Percentiles rank a stretch among this genome's conserved stretches.
phyloP scores from a whole-genome alignment of 1,140 invertebrate species.

The Eueides isabella region DNA sequence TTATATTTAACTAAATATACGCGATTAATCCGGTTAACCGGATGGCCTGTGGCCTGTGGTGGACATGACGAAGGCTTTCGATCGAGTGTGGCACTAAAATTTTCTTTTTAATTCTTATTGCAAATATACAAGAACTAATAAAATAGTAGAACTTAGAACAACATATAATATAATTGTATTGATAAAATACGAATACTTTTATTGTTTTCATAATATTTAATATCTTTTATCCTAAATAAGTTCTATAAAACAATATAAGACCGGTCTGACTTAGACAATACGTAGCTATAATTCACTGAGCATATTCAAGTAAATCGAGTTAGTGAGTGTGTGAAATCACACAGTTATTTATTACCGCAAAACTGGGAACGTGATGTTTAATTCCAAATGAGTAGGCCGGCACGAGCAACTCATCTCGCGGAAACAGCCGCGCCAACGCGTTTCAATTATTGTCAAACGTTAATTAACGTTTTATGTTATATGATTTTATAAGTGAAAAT shows the following conservation, averaged over 20 bases:
- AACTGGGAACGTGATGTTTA: constrained; percentile 52
- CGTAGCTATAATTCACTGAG: constrained; percentile 47
- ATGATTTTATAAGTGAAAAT: background rate
- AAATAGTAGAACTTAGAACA: too few species aligned
- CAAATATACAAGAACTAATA: too few species aligned
- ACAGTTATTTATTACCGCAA: constrained; percentile 63
- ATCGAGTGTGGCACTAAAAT: too few species aligned
- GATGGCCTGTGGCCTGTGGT: too few species aligned
- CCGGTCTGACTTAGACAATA: constrained; percentile 9
- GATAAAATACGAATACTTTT: too few species aligned
- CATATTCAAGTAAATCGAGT: constrained; percentile 57
- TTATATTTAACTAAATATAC: too few species aligned
- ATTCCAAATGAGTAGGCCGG: constrained; percentile 64
- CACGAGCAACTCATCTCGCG: constrained; percentile 1
- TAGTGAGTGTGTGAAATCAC: constrained; percentile 57
- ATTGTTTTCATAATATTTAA: background rate
- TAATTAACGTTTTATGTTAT: constrained; percentile 1
- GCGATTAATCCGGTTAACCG: too few species aligned
- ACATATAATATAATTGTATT: too few species aligned
- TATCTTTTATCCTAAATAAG: background rate
- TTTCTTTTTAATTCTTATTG: too few species aligned
- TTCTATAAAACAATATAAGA: background rate
- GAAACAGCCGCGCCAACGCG: constrained; percentile 1
- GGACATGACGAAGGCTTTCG: too few species aligned
- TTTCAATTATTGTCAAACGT: constrained; percentile 1